Conservation (phyloP, 2,888 invertebrate genomes). For the Spilosoma lubricipeda region DNA sequence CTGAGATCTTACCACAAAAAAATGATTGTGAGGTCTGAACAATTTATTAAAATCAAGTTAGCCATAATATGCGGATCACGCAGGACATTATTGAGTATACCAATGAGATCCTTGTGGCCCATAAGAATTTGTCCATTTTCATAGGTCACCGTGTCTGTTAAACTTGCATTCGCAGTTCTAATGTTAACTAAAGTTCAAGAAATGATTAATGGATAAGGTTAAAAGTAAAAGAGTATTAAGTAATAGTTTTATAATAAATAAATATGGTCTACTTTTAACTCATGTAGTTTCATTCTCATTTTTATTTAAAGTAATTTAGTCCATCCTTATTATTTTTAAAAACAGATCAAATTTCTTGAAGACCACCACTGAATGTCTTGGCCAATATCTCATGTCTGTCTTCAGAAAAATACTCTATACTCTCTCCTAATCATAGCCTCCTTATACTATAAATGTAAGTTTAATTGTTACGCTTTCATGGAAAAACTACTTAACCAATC, state of each 20-base stretch:
- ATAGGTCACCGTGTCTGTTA: neutral
- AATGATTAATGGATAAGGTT: neutral
- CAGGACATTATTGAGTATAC: too few relatives aligned
- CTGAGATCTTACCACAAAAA: neutral
- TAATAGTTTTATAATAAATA: neutral
- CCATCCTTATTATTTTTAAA: neutral
- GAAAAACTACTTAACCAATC: too few relatives aligned
- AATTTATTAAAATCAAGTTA: neutral
- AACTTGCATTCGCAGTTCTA: slow-evolving; percentile 1
- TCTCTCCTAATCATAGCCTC: too few relatives aligned
- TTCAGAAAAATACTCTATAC: too few relatives aligned
- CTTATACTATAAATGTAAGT: too few relatives aligned
- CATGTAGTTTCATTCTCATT: neutral
- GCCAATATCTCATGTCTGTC: too few relatives aligned
- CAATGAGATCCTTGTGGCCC: too few relatives aligned
- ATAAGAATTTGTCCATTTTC: neutral
- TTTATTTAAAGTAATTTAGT: neutral
- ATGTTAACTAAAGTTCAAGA: neutral
- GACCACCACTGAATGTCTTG: too few relatives aligned
- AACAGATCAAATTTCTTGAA: too few relatives aligned
- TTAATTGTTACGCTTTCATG: too few relatives aligned
- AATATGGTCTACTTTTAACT: neutral
- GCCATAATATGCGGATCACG: neutral
- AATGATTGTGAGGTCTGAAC: neutral
- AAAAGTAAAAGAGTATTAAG: neutral